These are phyloP conservation scores for Chaetorhynchus papuensis DNA, from an alignment of 2,113 vertebrate species.

Conservation along the genomic window DNA sequence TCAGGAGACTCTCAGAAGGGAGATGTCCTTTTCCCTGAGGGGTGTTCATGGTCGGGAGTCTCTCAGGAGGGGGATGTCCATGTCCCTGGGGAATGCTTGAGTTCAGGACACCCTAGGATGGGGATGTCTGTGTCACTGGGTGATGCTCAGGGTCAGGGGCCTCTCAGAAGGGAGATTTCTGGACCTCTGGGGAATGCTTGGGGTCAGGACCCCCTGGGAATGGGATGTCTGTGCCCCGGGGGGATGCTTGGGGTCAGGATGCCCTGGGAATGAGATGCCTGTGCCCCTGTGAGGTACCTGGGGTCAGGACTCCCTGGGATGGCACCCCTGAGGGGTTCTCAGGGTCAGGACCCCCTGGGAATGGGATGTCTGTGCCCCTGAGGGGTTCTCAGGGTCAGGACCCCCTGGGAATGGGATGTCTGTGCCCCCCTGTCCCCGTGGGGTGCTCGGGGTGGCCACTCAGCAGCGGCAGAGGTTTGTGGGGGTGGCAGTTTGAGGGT, in stretches of 20 bases:
- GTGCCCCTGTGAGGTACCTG: rapidly evolving
- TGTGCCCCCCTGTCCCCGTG: rapidly evolving
- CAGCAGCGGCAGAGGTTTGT: not conserved
- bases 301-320: rapidly evolving
- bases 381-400: rapidly evolving
- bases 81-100: not conserved
- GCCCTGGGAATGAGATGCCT: rapidly evolving
- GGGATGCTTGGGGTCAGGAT: rapidly evolving
- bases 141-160: rapidly evolving
- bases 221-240: too few relatives aligned
- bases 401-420: rapidly evolving
- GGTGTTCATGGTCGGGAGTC: rapidly evolving
- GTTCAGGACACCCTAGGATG: rapidly evolving
- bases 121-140: not conserved
- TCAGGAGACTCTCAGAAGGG: not conserved
- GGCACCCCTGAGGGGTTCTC: rapidly evolving
- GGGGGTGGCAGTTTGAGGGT: not conserved
- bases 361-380: too few relatives aligned
- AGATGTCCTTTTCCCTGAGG: not conserved
- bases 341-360: rapidly evolving
- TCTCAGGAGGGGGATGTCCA: rapidly evolving
- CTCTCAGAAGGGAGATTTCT: not conserved
- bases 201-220: too few relatives aligned
- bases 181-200: not conserved
- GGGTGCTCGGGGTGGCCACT: rapidly evolving